Base-by-base conservation (phyloP, 2,113 vertebrate genomes). In the Epinephelus moara region DNA sequence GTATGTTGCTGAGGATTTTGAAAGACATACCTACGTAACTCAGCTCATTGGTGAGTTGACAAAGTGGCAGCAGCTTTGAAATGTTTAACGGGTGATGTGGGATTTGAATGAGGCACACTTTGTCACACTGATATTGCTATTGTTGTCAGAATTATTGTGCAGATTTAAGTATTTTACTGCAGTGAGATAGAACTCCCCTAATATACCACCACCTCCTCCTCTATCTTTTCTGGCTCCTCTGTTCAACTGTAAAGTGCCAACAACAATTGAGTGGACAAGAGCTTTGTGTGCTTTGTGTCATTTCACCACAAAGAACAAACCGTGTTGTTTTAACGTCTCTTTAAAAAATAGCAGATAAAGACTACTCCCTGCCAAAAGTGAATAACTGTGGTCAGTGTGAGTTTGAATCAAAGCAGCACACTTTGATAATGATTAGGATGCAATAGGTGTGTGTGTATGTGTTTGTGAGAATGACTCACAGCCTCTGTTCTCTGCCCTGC, bases 381-480 rank as follows among this genome's bases (percentile, higher is more conserved):
- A 72, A 85, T 55, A 68, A 49, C 66, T 78, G 56, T 50, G 17
- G 57, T 67, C 73, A 40, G 56, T 45, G 8, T 45, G 30, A 17
- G 19, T 75, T 64, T 75, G n/a, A 86, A 81, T 86, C 73, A 83
- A 55, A 86, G 74, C 52, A 53, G 27, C 27, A 47, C 47, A 63
- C 61, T 74, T 1, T 42, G 53, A 77, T 27, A 50, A 52, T 75
- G 23, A 88, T 77, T 70, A 63, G 60, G 76, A 82, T 86, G 33
- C 71, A 69, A 37, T 70, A 64, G 14, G 40, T 87, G 47, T 78
- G 14, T 15, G 5, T 69, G 14, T 57, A 50, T 49, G n/a, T 45
- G 19, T 53, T 15, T 70, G 80, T 64, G 72, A 25, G 64, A 64
- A 50, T 92, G 89, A 89, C 74, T 91, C 88, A 85, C 59, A 8